A percentile compares a stretch with the other conserved stretches of the same genome.
Evolutionary conservation across 1,140 invertebrate species (phyloP).

Genomic region (Solenopsis invicta): DNA sequence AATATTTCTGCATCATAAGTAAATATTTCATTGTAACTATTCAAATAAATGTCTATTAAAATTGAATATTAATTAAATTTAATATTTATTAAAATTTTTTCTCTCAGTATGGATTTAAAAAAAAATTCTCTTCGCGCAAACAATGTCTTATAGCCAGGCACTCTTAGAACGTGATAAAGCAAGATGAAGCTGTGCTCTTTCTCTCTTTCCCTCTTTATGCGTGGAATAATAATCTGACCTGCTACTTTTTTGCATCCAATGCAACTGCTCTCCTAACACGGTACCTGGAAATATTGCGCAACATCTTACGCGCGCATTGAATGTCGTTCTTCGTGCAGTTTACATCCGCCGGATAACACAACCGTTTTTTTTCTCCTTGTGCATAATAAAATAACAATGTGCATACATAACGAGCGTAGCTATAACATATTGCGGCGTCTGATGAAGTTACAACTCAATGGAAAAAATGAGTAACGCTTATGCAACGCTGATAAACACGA

Average conservation of each 20-base stretch:
- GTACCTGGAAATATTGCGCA: constrained; percentile 27
- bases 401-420: not conserved
- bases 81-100: too few species aligned
- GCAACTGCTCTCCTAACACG: constrained; percentile 25
- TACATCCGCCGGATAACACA: not conserved
- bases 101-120: too few species aligned
- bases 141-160: not conserved
- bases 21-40: too few species aligned
- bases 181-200: not conserved
- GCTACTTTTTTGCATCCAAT: not conserved
- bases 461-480: not conserved
- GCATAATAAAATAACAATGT: not conserved
- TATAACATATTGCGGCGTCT: not conserved
- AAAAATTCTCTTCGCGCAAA: too few species aligned
- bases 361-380: not conserved
- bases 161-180: not conserved
- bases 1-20: too few species aligned
- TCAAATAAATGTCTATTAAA: too few species aligned
- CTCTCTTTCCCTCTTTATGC: constrained; percentile 11
- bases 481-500: not conserved
- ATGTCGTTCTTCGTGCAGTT: not conserved
- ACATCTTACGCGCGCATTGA: not conserved
- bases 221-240: not conserved
- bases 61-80: too few species aligned
- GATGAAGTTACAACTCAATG: not conserved